Evolutionary conservation across 2,888 invertebrate genomes (phyloP).

Genomic region (Hyposoter didymator): DNA sequence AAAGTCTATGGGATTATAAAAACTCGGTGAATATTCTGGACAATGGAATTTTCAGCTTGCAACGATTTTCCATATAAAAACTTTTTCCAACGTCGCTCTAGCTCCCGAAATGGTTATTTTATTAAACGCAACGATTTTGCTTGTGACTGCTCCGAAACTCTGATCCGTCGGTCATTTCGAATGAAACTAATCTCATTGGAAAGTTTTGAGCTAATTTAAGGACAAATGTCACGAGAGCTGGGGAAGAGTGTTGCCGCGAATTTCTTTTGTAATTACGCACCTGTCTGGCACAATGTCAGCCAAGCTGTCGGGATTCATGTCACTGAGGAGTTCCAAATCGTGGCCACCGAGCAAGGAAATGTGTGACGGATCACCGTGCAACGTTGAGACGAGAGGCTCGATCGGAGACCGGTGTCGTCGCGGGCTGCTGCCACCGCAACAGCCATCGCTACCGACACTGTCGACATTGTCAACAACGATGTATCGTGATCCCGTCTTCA

Average conservation of each 20-base stretch:
- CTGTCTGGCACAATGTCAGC: slow-evolving; percentile 92
- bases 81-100: background rate
- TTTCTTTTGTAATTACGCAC: slow-evolving; percentile 86
- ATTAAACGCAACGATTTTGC: background rate
- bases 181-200: background rate
- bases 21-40: background rate
- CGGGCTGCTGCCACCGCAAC: slow-evolving; percentile 61
- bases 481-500: slow-evolving; percentile 79
- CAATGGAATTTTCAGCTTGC: background rate
- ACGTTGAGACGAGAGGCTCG: slow-evolving; percentile 79
- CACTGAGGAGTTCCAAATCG: slow-evolving; percentile 93
- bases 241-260: background rate
- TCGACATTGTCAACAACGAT: slow-evolving; percentile 82
- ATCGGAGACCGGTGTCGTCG: slow-evolving; percentile 76
- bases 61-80: background rate
- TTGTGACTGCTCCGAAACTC: background rate
- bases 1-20: slow-evolving; percentile 84
- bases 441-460: slow-evolving; percentile 73
- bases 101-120: background rate
- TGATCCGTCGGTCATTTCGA: background rate
- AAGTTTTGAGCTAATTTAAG: background rate
- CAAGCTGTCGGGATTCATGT: slow-evolving; percentile 95
- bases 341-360: slow-evolving; percentile 93
- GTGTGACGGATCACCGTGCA: slow-evolving; percentile 89
- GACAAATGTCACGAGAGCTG: background rate